phyloP scores from a whole-genome alignment of 2,797 vertebrate species.

The Sebastes ruberrimus region DNA sequence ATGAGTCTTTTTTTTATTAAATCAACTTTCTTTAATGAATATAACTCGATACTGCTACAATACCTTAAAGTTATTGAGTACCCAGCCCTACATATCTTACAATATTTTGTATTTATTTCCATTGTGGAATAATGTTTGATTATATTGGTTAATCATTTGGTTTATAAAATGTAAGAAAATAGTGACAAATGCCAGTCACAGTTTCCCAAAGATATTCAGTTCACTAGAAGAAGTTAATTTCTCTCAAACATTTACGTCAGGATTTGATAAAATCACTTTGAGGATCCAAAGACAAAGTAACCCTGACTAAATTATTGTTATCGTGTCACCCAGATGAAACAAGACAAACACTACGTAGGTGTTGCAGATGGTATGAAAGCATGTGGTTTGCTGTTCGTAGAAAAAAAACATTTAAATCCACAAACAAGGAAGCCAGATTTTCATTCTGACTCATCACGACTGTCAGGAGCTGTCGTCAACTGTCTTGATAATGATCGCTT shows the following conservation, averaged over 20 bases:
- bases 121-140: no score
- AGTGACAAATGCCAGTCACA: no score
- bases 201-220: background rate
- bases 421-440: background rate
- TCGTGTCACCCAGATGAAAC: background rate
- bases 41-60: no score
- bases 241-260: background rate
- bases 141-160: no score
- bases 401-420: background rate
- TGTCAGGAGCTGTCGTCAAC: background rate
- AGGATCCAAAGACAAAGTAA: background rate
- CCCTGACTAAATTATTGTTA: no score
- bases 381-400: background rate
- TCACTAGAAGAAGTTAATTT: background rate
- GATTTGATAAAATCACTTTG: background rate
- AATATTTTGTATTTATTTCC: no score
- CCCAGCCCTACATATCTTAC: no score
- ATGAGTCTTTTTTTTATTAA: no score
- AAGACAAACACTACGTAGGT: accelerated
- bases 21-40: no score
- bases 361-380: background rate
- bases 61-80: no score
- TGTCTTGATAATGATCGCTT: background rate
- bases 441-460: background rate
- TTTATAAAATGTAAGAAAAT: no score